These are phyloP conservation scores for Orchesella flavescens DNA, from an alignment of 2,888 invertebrate genomes.

Conservation along the genomic window DNA sequence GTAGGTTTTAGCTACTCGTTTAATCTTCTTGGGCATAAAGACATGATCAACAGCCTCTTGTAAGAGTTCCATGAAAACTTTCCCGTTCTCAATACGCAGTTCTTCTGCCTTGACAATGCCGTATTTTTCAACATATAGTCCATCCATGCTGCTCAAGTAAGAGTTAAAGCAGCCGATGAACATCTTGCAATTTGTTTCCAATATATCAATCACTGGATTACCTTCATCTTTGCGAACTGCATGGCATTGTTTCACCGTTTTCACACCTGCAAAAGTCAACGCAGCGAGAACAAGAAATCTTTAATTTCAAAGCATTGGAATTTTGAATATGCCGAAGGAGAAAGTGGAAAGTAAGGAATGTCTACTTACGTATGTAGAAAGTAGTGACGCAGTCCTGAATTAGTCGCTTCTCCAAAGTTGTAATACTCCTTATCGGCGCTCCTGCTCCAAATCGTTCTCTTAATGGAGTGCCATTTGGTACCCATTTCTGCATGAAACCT, in stretches of 20 bases:
- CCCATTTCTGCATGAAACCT: too few species aligned
- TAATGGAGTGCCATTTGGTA: too few species aligned
- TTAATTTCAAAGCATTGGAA: not conserved
- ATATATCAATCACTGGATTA: constrained; percentile 2
- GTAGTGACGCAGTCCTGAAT: constrained; percentile 5
- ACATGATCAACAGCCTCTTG: constrained; percentile 1
- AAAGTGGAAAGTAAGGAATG: not conserved
- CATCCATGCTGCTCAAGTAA: not conserved
- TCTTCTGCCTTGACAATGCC: not conserved
- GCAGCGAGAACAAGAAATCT: too few species aligned
- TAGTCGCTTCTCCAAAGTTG: not conserved
- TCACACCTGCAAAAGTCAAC: constrained; percentile 1
- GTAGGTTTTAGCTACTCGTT: constrained; percentile 5
- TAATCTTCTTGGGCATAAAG: constrained; percentile 6
- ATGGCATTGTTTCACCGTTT: not conserved
- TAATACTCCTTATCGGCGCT: not conserved
- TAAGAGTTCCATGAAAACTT: not conserved
- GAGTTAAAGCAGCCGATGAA: constrained; percentile 24
- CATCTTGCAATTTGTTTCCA: not conserved
- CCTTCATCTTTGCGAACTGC: not conserved
- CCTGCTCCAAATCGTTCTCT: too few species aligned
- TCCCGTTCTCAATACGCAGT: not conserved
- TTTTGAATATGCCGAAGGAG: too few species aligned
- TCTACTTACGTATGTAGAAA: constrained; percentile 17
- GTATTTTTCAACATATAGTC: not conserved